Base-by-base conservation (phyloP, 2,888 invertebrate species). In the Caenorhabditis doughertyi region DNA sequence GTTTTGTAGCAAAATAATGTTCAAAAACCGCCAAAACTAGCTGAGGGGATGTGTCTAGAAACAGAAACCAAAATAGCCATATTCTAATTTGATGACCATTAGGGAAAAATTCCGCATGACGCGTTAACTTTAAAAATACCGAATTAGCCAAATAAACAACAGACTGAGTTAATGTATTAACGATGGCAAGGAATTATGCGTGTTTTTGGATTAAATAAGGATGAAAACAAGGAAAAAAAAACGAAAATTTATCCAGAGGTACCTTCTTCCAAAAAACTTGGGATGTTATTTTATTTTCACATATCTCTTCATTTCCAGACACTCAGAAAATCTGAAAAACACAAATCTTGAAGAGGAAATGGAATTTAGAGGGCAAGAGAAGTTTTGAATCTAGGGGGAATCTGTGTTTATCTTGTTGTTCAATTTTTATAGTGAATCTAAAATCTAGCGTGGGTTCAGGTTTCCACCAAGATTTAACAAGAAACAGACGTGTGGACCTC, bases 231-330 rank as follows among this genome's bases (percentile, higher is more conserved):
- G 9, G 18, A 49, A 49, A 49, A 49, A 47, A n/a, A n/a, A n/a
- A n/a, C n/a, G n/a, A n/a, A n/a, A n/a, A n/a, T n/a, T n/a, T n/a
- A n/a, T n/a, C 16, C 16, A 4, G 47, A 47, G 47, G 47, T n/a
- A 32, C 32, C 47, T n/a, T n/a, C n/a, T n/a, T n/a, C n/a, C n/a
- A n/a, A n/a, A n/a, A n/a, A n/a, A 47, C 18, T 47, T 25, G 51
- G 47, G 51, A 25, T 51, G 51, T 51, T 51, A 25, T 51, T 56
- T 56, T n/a, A n/a, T n/a, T n/a, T n/a, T n/a, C n/a, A n/a, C n/a
- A n/a, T n/a, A n/a, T n/a, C n/a, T 56, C 32, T 18, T 3, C 21
- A 13, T 39, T 13, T 58, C 13, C 56, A 56, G 35, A 56, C 32
- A 29, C 58, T 16, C 58, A 21, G 23, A 39, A 35, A 58, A 35